Evolutionary conservation across 1,140 invertebrate species (phyloP), one percentile per base, ranked within the genome.

Genomic region (Heliothis subflexa): DNA sequence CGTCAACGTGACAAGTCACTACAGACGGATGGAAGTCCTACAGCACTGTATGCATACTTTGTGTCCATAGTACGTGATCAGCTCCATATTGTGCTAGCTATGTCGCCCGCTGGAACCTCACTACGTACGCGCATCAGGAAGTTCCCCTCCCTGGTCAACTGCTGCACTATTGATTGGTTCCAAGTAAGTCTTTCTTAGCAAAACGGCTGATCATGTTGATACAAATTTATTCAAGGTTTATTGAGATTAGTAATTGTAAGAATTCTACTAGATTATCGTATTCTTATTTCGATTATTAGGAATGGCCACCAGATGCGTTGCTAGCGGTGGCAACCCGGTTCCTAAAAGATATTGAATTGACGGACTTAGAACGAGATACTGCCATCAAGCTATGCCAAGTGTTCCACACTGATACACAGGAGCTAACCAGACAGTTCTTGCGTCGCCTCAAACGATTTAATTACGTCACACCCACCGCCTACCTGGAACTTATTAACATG

Each of bases 121-220:
- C 97, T 99, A 91, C 95, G 98, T 78, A 98, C 97, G 88, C 95
- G 98, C 62, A 97, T 99, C 13, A 95, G 98, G 77, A 99, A 98
- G 91, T 99, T 99, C 92, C 99, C 98, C 0, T 97, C 98, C 0
- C 96, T 99, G 33, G 98, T 99, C 25, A 99, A 99, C 91, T 99
- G 98, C 89, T 99, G 99, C 88, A 99, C 98, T 0, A 99, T 99
- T 81, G 98, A 99, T 95, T 99, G 98, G 99, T 98, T 99, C 93
- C 98, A 99, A 95, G 98, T 98, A 94, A 90, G 62, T 66, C 33
- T 45, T 9, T 40, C 7, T 0, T 0, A 40, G 33, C 3, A 40
- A 5, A 40, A 40, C 33, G 0, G 9, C 0, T 40, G 33, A 5
- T 40, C 33, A 40, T 40, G 5, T 40, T 9, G 0, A 40, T 9